Evolutionary conservation across 2,888 invertebrate genomes (phyloP), one percentile per base, ranked within the genome.

Genomic region (Cephus sareptanus): DNA sequence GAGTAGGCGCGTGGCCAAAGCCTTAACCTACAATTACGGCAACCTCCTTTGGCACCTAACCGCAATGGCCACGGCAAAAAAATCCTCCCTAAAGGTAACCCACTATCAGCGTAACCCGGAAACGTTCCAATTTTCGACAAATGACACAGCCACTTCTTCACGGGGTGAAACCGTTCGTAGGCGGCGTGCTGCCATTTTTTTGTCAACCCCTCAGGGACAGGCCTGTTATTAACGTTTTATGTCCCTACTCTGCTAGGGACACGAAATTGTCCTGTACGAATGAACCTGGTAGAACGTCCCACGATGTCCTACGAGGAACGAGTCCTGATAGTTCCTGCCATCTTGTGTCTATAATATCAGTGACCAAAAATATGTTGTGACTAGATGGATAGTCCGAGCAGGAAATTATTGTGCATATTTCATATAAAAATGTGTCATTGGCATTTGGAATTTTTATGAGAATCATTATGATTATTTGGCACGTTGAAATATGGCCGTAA

Each of bases 171-270:
- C 71, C 71, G 34, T 34, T 34, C 71, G 71, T 56, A 56, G 56
- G 56, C 9, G 56, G 56, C 23, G 80, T 83, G 80, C 75, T 75
- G 76, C 79, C 34, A 79, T 78, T 85, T 86, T 35, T 88, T 86
- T 88, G 82, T 80, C 79, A 77, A 74, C 69, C 30, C 75, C 71
- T 73, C 70, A 37, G 79, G 70, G 76, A 81, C 77, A 77, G 81
- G 83, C 83, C 86, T 86, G 84, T 87, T 87, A 88, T 87, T 86
- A 87, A 86, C 85, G 84, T 34, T 34, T 34, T 34, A 34, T 34
- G 34, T 34, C 11, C 34, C 85, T 85, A 82, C 79, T 86, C 80
- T 81, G 77, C 79, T 77, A 80, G 84, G 81, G 82, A 83, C 82
- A 84, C 86, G 85, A 88, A 87, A 78, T 78, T 82, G 82, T 84